Evolutionary conservation across 2,113 vertebrate genomes (phyloP).

Genomic region (Hyaena hyaena): DNA sequence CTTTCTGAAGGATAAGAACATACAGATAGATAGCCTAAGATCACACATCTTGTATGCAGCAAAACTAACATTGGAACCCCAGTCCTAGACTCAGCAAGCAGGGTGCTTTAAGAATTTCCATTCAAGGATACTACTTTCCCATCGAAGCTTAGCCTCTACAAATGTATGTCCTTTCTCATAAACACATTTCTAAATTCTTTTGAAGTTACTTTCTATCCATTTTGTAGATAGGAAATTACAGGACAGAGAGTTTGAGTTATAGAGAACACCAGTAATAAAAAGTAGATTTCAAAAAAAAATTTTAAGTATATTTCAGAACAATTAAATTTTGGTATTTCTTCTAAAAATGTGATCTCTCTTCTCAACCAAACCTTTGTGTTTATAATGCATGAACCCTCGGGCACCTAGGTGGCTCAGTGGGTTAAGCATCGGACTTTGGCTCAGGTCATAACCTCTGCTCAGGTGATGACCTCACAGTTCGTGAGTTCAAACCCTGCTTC

Average conservation of each 20-base stretch:
- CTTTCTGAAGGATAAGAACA: background rate
- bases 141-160: background rate
- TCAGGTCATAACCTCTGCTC: no score
- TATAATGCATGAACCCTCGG: background rate
- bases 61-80: background rate
- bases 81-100: background rate
- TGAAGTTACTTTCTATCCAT: background rate
- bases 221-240: background rate
- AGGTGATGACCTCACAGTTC: no score
- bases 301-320: background rate
- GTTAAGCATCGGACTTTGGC: no score
- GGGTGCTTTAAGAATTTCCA: background rate
- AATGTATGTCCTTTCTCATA: background rate
- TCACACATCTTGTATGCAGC: background rate
- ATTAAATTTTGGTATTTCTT: conserved; percentile 25
- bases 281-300: background rate
- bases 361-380: background rate
- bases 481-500: no score
- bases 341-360: background rate
- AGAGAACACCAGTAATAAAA: background rate
- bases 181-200: background rate
- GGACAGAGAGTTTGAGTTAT: background rate
- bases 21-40: background rate
- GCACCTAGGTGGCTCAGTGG: no score
- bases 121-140: background rate